Percentiles rank a stretch among this genome's conserved stretches.
Evolutionary conservation across 2,797 vertebrate genomes (phyloP).

Genomic region (Hybognathus amarus): DNA sequence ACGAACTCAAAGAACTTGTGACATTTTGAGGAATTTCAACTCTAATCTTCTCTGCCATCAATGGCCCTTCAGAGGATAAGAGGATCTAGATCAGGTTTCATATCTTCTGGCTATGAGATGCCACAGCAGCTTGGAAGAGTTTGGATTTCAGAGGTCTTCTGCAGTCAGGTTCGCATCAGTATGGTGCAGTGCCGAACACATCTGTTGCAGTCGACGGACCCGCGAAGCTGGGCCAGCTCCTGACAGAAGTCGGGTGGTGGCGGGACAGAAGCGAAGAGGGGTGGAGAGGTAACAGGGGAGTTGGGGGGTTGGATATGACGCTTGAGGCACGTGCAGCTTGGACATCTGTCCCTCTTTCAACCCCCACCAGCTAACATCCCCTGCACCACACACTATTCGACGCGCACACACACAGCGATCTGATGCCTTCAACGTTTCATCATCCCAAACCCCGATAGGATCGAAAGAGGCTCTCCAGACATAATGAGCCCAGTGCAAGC

Average conservation of each 20-base stretch:
- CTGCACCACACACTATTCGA: slow-evolving; percentile 20
- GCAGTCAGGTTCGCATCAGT: slow-evolving; percentile 42
- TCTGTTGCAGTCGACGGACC: slow-evolving; percentile 54
- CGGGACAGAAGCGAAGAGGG: slow-evolving; percentile 10
- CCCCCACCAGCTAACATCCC: slow-evolving; percentile 60
- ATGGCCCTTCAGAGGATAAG: slow-evolving; percentile 43
- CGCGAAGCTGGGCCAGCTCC: slow-evolving; percentile 26
- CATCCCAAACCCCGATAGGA: slow-evolving; percentile 74
- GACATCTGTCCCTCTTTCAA: slow-evolving; percentile 64
- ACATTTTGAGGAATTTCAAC: slow-evolving; percentile 44
- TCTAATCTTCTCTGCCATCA: slow-evolving; percentile 29
- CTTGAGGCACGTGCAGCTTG: slow-evolving; percentile 62
- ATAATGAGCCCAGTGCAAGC: slow-evolving; percentile 73
- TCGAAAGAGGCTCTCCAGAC: slow-evolving; percentile 75
- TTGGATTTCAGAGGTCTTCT: slow-evolving; percentile 37
- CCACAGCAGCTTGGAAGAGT: slow-evolving; percentile 33
- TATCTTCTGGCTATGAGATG: slow-evolving; percentile 44
- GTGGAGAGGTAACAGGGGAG: slow-evolving; percentile 49
- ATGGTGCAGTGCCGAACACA: slow-evolving; percentile 55
- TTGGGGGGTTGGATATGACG: slow-evolving; percentile 46
- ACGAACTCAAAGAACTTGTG: slow-evolving; percentile 6
- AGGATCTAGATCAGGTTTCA: slow-evolving; percentile 47
- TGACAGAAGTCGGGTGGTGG: slow-evolving; percentile 46
- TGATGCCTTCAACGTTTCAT: slow-evolving; percentile 67
- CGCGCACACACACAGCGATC: slow-evolving; percentile 36